Evolutionary conservation across 1,140 invertebrate species (phyloP).

Genomic region (Drosophila seguyi): DNA sequence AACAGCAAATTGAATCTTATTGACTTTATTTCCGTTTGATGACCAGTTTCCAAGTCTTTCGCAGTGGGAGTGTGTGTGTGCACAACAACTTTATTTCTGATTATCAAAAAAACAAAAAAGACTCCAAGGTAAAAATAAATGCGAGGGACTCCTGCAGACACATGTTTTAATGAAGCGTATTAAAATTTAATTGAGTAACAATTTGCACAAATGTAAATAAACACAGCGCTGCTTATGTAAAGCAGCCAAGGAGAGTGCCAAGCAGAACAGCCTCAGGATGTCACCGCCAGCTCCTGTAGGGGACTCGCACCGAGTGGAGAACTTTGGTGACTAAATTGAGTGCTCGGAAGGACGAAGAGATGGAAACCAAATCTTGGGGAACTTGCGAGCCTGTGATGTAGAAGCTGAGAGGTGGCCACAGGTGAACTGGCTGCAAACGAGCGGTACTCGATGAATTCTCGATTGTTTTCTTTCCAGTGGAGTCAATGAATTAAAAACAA

Average conservation of each 20-base stretch:
- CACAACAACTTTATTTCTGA: constrained; percentile 79
- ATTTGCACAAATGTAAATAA: no score
- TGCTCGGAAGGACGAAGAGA: constrained; percentile 48
- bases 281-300: constrained; percentile 12
- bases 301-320: constrained; percentile 63
- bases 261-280: not conserved
- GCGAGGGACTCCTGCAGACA: no score
- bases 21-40: constrained; percentile 70
- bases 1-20: no score
- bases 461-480: no score
- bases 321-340: constrained; percentile 82
- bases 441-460: no score
- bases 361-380: no score
- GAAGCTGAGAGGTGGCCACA: no score
- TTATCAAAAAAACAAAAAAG: constrained; percentile 75
- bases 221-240: constrained; percentile 74
- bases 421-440: no score
- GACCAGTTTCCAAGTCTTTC: constrained; percentile 41
- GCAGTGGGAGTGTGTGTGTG: constrained; percentile 22
- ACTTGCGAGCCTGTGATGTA: no score
- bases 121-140: constrained; percentile 15
- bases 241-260: constrained; percentile 31
- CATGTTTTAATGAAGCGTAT: constrained; percentile 71
- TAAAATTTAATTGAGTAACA: constrained; percentile 83
- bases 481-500: no score